Conservation (phyloP, 2,888 invertebrate genomes). For the Nemotelus nigrinus region DNA sequence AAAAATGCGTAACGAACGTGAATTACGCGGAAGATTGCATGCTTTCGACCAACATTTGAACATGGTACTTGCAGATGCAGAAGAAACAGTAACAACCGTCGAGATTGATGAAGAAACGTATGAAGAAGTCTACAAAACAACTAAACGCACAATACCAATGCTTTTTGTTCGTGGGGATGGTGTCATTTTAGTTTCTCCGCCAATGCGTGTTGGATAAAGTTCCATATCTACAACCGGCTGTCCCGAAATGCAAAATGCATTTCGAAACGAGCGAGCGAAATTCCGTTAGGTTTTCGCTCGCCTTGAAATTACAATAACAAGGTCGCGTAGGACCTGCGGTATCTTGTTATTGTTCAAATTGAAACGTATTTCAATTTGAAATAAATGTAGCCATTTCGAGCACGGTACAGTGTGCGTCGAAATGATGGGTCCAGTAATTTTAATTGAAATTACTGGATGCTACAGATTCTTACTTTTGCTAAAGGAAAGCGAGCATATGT, state of each 20-base stretch:
- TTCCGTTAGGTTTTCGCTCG: no score
- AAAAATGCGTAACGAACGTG: constrained; percentile 98
- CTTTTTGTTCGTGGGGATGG: constrained; percentile 99
- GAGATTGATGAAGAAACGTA: constrained; percentile 73
- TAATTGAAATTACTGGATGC: no score
- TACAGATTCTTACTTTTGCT: not conserved
- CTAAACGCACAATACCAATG: constrained; percentile 97
- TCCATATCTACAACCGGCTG: not conserved
- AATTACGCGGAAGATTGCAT: constrained; percentile 93
- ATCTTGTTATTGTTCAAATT: no score
- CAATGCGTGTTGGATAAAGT: constrained; percentile 75
- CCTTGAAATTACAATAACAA: no score
- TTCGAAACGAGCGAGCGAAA: no score
- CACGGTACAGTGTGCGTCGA: no score
- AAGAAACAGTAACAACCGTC: constrained; percentile 96
- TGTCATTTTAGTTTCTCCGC: constrained; percentile 97
- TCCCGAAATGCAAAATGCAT: no score
- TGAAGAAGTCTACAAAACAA: constrained; percentile 98
- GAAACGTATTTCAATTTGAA: no score
- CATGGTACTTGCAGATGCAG: constrained; percentile 98
- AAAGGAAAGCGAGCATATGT: no score
- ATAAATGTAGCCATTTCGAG: no score
- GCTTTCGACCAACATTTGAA: constrained; percentile 99
- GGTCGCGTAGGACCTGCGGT: no score
- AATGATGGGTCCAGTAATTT: no score